Base-by-base conservation (phyloP, 2,888 invertebrate genomes). In the Aproaerema taeniolella region DNA sequence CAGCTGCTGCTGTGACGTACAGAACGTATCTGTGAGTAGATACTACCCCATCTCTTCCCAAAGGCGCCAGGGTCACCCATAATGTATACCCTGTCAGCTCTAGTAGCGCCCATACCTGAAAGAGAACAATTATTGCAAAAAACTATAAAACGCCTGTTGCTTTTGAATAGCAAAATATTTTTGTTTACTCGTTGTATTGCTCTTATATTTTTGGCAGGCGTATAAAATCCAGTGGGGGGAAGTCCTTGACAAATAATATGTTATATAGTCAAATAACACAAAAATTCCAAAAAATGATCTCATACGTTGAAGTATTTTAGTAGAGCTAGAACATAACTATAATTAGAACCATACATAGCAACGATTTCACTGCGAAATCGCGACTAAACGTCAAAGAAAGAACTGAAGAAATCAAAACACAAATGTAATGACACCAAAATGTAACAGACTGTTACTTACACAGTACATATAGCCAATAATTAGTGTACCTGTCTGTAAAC, bases 381-480 rank as follows among this genome's bases (percentile, higher is more conserved):
- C n/a, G n/a, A n/a, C n/a, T n/a, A n/a, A n/a, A n/a, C n/a, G n/a
- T n/a, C n/a, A n/a, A n/a, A n/a, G n/a, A n/a, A n/a, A n/a, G n/a
- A n/a, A n/a, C n/a, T n/a, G 8, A 20, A 20, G 20, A 20, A 20
- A 20, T 4, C 20, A 20, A 20, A 20, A 20, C 20, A n/a, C n/a
- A n/a, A n/a, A n/a, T n/a, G n/a, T n/a, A n/a, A n/a, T n/a, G n/a
- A n/a, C n/a, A n/a, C n/a, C n/a, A n/a, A n/a, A 20, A 20, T 20
- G 20, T 6, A 20, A 20, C 8, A 20, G 4, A 20, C n/a, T n/a
- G 20, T 8, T 26, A 67, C 76, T 64, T 53, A 82, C 86, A 49
- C 75, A 64, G 46, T 77, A 85, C 11, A 77, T 32, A 53, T 78
- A 82, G 31, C 75, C 85, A 45, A 83, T 85, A 31, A 83, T 58